These are phyloP conservation scores for Sturnus vulgaris DNA, from an alignment of 2,113 vertebrate species.

Conservation along the genomic window DNA sequence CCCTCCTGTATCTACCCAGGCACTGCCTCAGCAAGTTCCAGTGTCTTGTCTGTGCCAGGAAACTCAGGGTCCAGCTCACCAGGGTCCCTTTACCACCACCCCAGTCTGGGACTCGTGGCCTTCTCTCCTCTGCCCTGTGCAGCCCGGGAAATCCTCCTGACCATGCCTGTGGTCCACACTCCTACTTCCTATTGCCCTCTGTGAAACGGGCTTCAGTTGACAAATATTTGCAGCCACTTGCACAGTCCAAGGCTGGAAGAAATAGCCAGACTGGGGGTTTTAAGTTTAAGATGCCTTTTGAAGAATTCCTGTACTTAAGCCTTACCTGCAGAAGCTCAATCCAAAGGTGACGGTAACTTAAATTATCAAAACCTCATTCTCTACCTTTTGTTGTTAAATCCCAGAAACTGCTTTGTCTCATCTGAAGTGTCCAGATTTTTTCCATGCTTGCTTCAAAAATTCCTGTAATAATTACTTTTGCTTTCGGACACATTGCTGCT, in stretches of 20 bases:
- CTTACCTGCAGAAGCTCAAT: background rate
- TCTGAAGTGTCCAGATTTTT: background rate
- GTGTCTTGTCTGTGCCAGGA: background rate
- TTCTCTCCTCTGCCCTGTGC: background rate
- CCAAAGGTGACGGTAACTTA: background rate
- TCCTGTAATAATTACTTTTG: background rate
- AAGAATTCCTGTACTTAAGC: background rate
- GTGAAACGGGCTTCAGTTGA: background rate
- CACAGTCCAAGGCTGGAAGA: background rate
- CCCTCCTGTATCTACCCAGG: background rate
- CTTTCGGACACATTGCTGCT: background rate
- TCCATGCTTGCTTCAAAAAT: background rate
- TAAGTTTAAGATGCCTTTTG: background rate
- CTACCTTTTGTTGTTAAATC: background rate
- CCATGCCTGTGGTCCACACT: background rate
- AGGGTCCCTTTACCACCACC: background rate
- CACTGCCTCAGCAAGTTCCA: fast-evolving
- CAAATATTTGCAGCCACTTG: background rate
- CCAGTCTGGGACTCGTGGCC: background rate
- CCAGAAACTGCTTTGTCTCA: background rate
- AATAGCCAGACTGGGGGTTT: background rate
- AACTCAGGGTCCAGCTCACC: background rate
- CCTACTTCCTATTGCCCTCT: fast-evolving
- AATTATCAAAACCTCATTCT: background rate
- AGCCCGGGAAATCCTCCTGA: background rate